Evolutionary conservation across 1,140 invertebrate species (phyloP).

Genomic region (Caenorhabditis remanei): DNA sequence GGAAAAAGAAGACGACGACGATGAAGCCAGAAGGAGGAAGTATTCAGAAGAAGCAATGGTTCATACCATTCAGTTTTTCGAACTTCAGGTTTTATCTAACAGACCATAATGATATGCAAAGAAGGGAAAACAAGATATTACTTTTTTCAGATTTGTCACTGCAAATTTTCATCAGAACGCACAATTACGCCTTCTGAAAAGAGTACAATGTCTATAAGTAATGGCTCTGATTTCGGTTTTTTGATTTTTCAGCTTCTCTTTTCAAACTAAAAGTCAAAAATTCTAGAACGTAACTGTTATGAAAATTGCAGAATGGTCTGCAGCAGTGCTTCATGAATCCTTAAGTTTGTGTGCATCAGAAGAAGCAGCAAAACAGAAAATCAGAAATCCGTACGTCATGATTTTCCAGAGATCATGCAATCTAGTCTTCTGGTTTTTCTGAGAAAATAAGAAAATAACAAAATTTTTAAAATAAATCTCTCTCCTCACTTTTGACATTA

Average conservation of each 20-base stretch:
- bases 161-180: neutral
- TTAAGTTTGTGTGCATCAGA: neutral
- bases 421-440: neutral
- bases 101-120: too few relatives aligned
- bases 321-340: constrained; percentile 7
- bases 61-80: neutral
- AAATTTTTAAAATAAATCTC: neutral
- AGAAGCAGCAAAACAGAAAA: neutral
- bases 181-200: too few relatives aligned
- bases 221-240: too few relatives aligned
- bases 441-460: neutral
- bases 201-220: too few relatives aligned
- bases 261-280: too few relatives aligned
- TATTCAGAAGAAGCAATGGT: neutral
- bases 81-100: neutral
- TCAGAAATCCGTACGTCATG: neutral
- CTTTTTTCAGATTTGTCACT: too few relatives aligned
- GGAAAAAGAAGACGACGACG: too few relatives aligned
- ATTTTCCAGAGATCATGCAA: constrained; percentile 4
- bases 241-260: too few relatives aligned
- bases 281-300: neutral
- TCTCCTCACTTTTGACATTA: neutral
- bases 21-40: neutral
- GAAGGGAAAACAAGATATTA: too few relatives aligned
- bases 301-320: neutral